Base-by-base conservation (phyloP, 1,140 invertebrate species). In the Drosophila jambulina region DNA sequence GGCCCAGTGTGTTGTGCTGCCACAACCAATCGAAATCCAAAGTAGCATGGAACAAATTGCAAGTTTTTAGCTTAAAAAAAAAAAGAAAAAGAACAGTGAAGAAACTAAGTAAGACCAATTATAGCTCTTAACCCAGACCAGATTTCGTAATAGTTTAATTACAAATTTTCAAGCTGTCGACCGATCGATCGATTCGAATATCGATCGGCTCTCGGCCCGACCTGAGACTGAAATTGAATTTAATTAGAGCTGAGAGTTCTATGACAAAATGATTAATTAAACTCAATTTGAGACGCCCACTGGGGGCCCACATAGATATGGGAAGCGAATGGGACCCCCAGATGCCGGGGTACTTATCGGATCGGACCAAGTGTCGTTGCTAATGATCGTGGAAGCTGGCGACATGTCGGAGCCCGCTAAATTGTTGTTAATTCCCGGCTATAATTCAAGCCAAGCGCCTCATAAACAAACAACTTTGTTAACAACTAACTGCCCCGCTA, bases 381-480 rank as follows among this genome's bases (percentile, higher is more conserved):
- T 87, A 87, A 87, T 82, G 79, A 86, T 67, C 80, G 59, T 87
- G 68, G 65, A 70, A 70, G 68, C 77, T 87, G 83, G 76, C 80
- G 80, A 87, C 80, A 77, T 63, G 76, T 82, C 56, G 64, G 59
- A 53, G 46, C 43, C 43, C 43, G 77, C 68, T 88, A 88, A 88
- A 88, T 82, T 78, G 83, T 74, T 80, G 76, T 75, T 87, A 87
- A 87, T 87, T 69, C 48, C 25, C 19, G 25, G 59, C 76, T 49
- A 86, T 86, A 86, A 74, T 75, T 88, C 69, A 88, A 88, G 82
- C 77, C 65, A 78, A 88, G 78, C 77, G 84, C 78, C 84, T 88
- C 85, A 88, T 88, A 88, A 88, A 81, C 80, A 83, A 88, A 88
- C 84, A 88, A 74, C 84, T 88, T 72, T 83, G 77, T 88, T 88